Evolutionary conservation across 2,888 invertebrate species (phyloP), one percentile per base, ranked within the genome.

Genomic region (Dryobotodes eremita): DNA sequence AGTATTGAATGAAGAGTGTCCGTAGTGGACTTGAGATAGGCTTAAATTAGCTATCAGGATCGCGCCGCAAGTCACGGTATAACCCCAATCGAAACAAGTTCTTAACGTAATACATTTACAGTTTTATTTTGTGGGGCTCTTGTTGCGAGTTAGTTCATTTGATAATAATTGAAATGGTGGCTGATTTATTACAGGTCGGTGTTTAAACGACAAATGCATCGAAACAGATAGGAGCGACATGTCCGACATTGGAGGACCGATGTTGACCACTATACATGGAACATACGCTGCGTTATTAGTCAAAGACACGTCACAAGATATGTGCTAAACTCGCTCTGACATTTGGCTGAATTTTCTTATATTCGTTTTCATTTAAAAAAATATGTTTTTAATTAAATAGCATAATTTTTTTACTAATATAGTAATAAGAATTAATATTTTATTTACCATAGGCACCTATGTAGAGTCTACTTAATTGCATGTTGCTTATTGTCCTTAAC

Each of bases 181-280:
- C 96, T 96, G 96, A 97, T 97, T 97, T 97, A 97, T 97, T 97
- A 96, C 95, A 95, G 96, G 96, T 96, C 96, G 96, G 96, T 96
- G 96, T 96, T 95, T 96, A 97, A 96, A 96, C 96, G 96, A 97
- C 96, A 96, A 97, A 97, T 97, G 96, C 96, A 97, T 96, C 95
- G 96, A 94, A 96, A 96, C 96, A 96, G 96, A 97, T 97, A 96
- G 96, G 95, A 96, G 96, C 96, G 95, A 97, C 96, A 96, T 96
- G 96, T 96, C 94, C 93, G 95, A 96, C 96, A 96, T 95, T 94
- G 95, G 95, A 95, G 95, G 95, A 96, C 95, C 96, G 94, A 95
- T 96, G 96, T 96, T 95, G 95, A 93, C 94, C 95, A 93, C 93
- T 95, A 94, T 93, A 93, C 92, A 90, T 85, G 89, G 85, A 86